Percentiles rank a stretch among this genome's conserved stretches.
Conservation (phyloP, 2,797 vertebrate genomes). For the Brachymystax lenok region DNA sequence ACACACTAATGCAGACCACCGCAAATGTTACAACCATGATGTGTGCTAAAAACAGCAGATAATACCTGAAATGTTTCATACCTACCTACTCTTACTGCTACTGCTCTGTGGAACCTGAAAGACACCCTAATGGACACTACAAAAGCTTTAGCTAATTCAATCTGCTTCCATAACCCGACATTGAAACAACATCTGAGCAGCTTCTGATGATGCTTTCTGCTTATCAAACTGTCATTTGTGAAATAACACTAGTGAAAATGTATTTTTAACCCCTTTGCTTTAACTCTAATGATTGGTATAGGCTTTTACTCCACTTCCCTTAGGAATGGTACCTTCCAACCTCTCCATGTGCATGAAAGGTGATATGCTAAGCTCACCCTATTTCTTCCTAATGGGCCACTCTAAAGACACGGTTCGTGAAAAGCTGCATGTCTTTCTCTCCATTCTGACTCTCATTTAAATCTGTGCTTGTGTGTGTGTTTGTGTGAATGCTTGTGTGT, state of each 20-base stretch:
- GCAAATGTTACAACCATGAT: too few relatives aligned
- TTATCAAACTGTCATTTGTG: constrained; percentile 44
- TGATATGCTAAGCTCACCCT: constrained; percentile 99
- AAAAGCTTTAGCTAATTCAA: neutral
- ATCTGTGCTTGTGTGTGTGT: constrained; percentile 34
- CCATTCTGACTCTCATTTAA: constrained; percentile 52
- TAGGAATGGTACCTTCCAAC: constrained; percentile 99
- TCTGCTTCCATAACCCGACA: constrained; percentile 13
- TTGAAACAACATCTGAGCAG: constrained; percentile 35
- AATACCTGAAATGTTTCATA: neutral
- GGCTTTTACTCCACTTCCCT: constrained; percentile 98
- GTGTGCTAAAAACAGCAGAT: neutral
- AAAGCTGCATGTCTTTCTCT: constrained; percentile 88
- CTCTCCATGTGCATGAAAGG: constrained; percentile 99
- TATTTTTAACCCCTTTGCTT: constrained; percentile 85
- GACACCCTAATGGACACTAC: constrained; percentile 50
- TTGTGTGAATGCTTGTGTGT: constrained; percentile 11
- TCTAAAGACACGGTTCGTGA: constrained; percentile 99
- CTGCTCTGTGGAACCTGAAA: constrained; percentile 9
- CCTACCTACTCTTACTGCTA: neutral
- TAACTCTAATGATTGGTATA: constrained; percentile 98
- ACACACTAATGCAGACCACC: too few relatives aligned
- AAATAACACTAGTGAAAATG: constrained; percentile 70
- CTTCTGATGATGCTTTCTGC: constrained; percentile 33
- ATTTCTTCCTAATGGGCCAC: constrained; percentile 99